phyloP scores from a whole-genome alignment of 2,888 invertebrate genomes.

The Colletes collaris region DNA sequence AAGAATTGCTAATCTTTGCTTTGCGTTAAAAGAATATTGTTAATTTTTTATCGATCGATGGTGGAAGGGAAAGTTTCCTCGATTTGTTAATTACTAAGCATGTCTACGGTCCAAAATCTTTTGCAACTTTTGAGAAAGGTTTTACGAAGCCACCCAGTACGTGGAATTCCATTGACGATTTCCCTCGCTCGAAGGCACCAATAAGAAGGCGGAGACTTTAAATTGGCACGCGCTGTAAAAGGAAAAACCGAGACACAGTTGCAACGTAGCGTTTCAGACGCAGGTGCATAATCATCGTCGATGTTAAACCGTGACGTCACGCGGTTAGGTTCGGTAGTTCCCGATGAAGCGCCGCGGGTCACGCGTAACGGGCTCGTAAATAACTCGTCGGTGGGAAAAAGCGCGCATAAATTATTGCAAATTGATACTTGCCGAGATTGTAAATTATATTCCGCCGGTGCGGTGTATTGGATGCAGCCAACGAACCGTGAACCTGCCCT shows the following conservation, averaged over 20 bases:
- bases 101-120: too few relatives aligned
- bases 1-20: too few relatives aligned
- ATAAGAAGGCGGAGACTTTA: not conserved
- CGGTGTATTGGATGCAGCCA: constrained; percentile 57
- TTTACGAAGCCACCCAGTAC: too few relatives aligned
- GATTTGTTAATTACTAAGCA: too few relatives aligned
- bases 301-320: constrained; percentile 20
- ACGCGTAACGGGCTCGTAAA: constrained; percentile 40
- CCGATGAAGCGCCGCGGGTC: not conserved
- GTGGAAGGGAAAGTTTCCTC: too few relatives aligned
- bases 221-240: not conserved
- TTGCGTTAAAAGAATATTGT: too few relatives aligned
- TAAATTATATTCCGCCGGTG: constrained; percentile 61
- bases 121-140: too few relatives aligned
- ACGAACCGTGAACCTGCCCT: constrained; percentile 68
- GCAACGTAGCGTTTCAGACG: not conserved
- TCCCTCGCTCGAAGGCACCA: too few relatives aligned
- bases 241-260: not conserved
- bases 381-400: constrained; percentile 35
- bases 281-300: constrained; percentile 1
- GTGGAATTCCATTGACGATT: too few relatives aligned
- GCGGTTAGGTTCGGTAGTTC: constrained; percentile 2
- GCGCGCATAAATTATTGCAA: constrained; percentile 55
- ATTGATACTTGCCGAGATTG: constrained; percentile 53
- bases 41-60: too few relatives aligned